Conservation (phyloP, 64 coral and sea anemone species). For the Astreopora myriophthalma region DNA sequence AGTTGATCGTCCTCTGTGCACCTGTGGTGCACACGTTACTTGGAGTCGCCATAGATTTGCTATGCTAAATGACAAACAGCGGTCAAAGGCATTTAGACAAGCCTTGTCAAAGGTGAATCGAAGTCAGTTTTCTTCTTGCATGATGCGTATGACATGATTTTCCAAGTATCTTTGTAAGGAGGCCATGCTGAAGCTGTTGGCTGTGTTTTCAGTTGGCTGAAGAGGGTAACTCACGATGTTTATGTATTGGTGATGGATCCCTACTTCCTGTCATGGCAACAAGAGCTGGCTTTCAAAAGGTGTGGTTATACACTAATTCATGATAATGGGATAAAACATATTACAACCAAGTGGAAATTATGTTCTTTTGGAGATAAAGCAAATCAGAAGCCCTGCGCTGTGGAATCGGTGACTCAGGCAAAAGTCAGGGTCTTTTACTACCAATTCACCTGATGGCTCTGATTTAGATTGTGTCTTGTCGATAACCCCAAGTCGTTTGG, state of each 20-base stretch:
- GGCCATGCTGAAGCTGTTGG: neutral
- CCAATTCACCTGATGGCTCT: too few species aligned
- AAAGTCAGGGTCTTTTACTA: too few species aligned
- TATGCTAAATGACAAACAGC: slow-evolving; percentile 82
- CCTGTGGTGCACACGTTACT: slow-evolving; percentile 83
- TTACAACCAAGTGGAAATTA: too few species aligned
- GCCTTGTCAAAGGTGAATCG: slow-evolving; percentile 74
- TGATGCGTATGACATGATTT: neutral
- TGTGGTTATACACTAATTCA: neutral
- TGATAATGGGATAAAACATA: too few species aligned
- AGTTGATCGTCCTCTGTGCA: slow-evolving; percentile 83
- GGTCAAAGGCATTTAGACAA: slow-evolving; percentile 57
- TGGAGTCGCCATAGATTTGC: slow-evolving; percentile 92
- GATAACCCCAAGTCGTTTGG: too few species aligned
- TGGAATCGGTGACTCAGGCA: too few species aligned
- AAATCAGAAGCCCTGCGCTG: too few species aligned
- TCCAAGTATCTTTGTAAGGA: too few species aligned
- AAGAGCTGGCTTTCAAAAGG: slow-evolving; percentile 87
- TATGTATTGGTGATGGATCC: slow-evolving; percentile 87
- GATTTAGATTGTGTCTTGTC: too few species aligned
- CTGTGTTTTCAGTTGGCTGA: slow-evolving; percentile 57
- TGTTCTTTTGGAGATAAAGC: too few species aligned
- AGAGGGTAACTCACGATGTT: slow-evolving; percentile 51
- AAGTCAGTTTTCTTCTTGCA: neutral
- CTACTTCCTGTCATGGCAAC: slow-evolving; percentile 73